phyloP scores from a whole-genome alignment of 2,888 invertebrate species.

The Balanococcus diminutus region DNA sequence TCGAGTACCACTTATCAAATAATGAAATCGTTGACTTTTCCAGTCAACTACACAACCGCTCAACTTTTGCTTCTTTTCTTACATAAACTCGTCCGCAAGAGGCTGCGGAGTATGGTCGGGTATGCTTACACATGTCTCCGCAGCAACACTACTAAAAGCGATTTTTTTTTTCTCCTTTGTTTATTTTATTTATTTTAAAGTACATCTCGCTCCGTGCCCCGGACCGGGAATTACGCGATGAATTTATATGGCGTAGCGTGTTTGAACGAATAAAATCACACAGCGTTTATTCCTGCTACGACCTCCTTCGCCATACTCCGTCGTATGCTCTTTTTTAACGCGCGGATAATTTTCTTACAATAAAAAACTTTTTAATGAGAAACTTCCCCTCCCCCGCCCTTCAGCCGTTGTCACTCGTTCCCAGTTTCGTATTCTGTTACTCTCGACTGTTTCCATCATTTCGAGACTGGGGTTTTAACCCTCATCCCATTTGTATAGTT shows the following conservation, averaged over 20 bases:
- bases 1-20: conserved; percentile 21
- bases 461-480: neutral
- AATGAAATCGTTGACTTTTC: conserved; percentile 14
- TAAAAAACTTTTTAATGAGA: conserved; percentile 22
- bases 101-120: too few species aligned
- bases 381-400: neutral
- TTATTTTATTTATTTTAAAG: neutral
- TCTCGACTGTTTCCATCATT: neutral
- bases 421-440: neutral
- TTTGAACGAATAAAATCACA: neutral
- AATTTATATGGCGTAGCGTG: neutral
- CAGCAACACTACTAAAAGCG: neutral
- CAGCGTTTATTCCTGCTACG: neutral
- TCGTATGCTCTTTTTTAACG: neutral
- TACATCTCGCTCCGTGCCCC: neutral
- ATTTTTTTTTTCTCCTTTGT: neutral
- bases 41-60: neutral
- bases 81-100: neutral
- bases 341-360: conserved; percentile 16
- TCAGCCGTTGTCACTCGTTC: neutral
- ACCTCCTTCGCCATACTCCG: too few species aligned
- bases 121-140: neutral
- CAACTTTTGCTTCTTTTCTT: neutral
- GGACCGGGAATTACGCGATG: neutral
- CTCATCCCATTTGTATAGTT: neutral